Base-by-base conservation (phyloP, 2,113 vertebrate genomes). In the Scomber japonicus region DNA sequence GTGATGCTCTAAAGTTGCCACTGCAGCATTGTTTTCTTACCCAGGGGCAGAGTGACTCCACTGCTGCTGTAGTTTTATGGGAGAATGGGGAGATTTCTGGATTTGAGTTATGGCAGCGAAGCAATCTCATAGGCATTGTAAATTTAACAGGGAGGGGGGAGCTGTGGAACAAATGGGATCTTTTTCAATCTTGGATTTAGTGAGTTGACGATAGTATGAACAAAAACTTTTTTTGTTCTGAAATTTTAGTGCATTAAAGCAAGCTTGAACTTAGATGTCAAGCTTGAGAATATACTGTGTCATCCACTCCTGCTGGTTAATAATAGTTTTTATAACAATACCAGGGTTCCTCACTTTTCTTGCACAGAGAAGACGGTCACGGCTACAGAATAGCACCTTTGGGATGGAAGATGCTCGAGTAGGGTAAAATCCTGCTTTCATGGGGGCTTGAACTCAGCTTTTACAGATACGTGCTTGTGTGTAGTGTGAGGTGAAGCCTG, bases 1-100 rank as follows among this genome's bases (percentile, higher is more conserved):
- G 81, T 74, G 91, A 82, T 85, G 81, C 83, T 92, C 83, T 76
- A 53, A 90, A 92, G 85, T 90, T 91, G 87, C 86, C 74, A 75
- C 79, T 88, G 89, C 80, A 74, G 88, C 81, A 82, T 88, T 91
- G 86, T 84, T 89, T 83, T 89, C 78, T 83, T 73, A 84, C 89
- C 88, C 83, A 50, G 80, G 85, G 89, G 79, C 71, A 53, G 75
- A 87, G 66, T 66, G 79, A 83, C 86, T 89, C 87, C 70, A 76
- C 30, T 8, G 55, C 84, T 88, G 82, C 76, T 89, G 87, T 68
- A 76, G 87, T 85, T 94, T 91, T 89, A 92, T 83, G 83, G 77
- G 70, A 54, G 72, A 48, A 14, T n/a, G 61, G 64, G 78, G 63
- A 17, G 76, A 60, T 61, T 78, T 88, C 75, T 88, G 78, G 63